Evolutionary conservation across 2,888 invertebrate species (phyloP), one percentile per base, ranked within the genome.

Genomic region (Phortica magna): DNA sequence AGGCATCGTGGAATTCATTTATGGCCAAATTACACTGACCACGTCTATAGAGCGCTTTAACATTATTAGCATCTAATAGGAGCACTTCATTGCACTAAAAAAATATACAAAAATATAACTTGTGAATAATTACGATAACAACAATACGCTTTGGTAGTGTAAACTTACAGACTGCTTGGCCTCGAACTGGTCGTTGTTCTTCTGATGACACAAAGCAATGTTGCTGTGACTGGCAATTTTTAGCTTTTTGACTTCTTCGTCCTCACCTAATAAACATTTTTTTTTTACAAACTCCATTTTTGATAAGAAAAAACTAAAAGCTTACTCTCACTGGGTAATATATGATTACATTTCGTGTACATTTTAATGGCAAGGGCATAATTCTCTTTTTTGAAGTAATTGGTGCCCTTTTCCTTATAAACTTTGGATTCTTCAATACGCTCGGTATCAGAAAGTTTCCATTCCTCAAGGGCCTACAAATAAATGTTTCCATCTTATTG

Each of bases 331-430:
- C 81, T 87, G 14, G 89, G 84, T 74, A 91, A 77, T 61, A 88
- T 82, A 10, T 82, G 79, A 22, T 88, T 91, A 53, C 97, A 94
- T 89, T 96, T 95, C 84, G 95, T 95, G 91, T 99, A 99, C 94
- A 98, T 96, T 90, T 96, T 97, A 70, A 95, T 93, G 0, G 99
- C 98, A 82, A 97, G 87, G 75, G 93, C 92, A 84, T 94, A 95
- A 90, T 98, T 97, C 77, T 93, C 94, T 0, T 93, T 93, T 91
- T 97, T 98, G 89, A 98, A 98, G 90, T 97, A 98, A 70, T 94
- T 94, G 0, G 98, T 98, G 67, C 98, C 99, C 89, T 97, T 98
- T 79, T 96, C 96, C 92, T 99, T 99, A 80, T 95, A 95, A 14
- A 96, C 92, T 90, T 95, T 95, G 0, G 96, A 95, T 88, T 96